phyloP scores from a whole-genome alignment of 2,113 vertebrate genomes.

The Hippocampus mohnikei region DNA sequence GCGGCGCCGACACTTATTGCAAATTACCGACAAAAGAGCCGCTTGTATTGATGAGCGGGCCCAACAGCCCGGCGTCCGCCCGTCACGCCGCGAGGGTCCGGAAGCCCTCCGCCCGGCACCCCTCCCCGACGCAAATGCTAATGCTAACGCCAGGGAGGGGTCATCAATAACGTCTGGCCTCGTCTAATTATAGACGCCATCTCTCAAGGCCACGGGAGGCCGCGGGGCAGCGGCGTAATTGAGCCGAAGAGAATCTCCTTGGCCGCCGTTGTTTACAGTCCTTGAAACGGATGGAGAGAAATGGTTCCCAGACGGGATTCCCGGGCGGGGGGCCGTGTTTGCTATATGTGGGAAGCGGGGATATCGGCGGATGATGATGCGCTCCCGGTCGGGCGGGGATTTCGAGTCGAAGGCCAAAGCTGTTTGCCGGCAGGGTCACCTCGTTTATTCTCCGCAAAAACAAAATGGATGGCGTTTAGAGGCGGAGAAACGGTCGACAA shows the following conservation, averaged over 20 bases:
- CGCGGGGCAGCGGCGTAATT: slow-evolving; percentile 62
- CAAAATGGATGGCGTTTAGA: neutral
- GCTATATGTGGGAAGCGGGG: slow-evolving; percentile 49
- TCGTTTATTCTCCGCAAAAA: slow-evolving; percentile 49
- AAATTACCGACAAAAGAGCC: slow-evolving; percentile 99
- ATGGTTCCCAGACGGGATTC: slow-evolving; percentile 42
- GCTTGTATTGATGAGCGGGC: slow-evolving; percentile 89
- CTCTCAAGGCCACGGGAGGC: slow-evolving; percentile 60
- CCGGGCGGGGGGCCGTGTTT: slow-evolving; percentile 26
- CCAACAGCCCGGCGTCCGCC: slow-evolving; percentile 80
- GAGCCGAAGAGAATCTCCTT: slow-evolving; percentile 56
- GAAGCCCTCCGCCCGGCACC: slow-evolving; percentile 67
- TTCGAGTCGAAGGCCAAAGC: slow-evolving; percentile 64
- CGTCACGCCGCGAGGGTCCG: slow-evolving; percentile 82
- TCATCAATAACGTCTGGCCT: slow-evolving; percentile 83
- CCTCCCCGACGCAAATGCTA: slow-evolving; percentile 72
- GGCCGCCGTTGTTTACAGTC: slow-evolving; percentile 66
- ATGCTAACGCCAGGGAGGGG: slow-evolving; percentile 79
- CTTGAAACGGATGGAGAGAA: slow-evolving; percentile 67
- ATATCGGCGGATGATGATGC: slow-evolving; percentile 45
- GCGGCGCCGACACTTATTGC: slow-evolving; percentile 93
- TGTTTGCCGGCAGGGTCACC: slow-evolving; percentile 61
- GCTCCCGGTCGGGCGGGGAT: slow-evolving; percentile 52
- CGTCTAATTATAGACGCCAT: slow-evolving; percentile 70
- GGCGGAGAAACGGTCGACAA: neutral